These are phyloP conservation scores for Ischnura elegans DNA, from an alignment of 2,888 invertebrate genomes.

Conservation along the genomic window DNA sequence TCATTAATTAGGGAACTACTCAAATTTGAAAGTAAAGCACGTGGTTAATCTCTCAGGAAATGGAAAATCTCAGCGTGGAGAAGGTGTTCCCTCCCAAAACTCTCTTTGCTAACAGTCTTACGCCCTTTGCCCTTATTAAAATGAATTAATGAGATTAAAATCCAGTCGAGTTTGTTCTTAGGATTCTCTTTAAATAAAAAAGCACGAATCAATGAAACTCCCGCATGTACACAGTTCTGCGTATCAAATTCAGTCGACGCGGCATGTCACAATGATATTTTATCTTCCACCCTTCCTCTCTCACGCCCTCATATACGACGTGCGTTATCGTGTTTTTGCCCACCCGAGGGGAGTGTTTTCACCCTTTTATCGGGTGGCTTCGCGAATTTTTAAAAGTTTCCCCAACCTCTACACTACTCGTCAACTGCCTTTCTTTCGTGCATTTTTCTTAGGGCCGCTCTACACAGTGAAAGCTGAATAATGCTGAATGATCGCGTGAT, in stretches of 20 bases:
- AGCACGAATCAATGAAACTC: neutral
- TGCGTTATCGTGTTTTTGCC: neutral
- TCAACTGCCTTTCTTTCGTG: neutral
- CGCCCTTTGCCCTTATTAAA: neutral
- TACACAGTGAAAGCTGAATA: too few relatives aligned
- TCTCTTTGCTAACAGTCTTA: too few relatives aligned
- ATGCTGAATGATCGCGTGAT: too few relatives aligned
- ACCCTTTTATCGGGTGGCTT: neutral
- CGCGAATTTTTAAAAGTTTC: neutral
- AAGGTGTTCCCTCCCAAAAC: neutral
- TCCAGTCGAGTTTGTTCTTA: neutral
- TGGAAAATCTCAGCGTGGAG: neutral
- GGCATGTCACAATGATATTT: neutral
- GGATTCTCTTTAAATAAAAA: neutral
- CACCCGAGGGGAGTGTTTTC: neutral
- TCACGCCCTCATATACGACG: too few relatives aligned
- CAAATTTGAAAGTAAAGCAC: neutral
- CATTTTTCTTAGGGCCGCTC: too few relatives aligned
- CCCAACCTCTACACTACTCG: too few relatives aligned
- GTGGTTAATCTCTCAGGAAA: neutral
- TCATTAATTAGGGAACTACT: too few relatives aligned
- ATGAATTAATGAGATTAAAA: too few relatives aligned
- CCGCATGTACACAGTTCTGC: neutral
- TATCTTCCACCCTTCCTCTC: neutral
- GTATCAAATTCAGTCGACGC: constrained; percentile 17